These are phyloP conservation scores for Trachelus troglodyta DNA, from an alignment of 2,888 invertebrate species.

Conservation along the genomic window DNA sequence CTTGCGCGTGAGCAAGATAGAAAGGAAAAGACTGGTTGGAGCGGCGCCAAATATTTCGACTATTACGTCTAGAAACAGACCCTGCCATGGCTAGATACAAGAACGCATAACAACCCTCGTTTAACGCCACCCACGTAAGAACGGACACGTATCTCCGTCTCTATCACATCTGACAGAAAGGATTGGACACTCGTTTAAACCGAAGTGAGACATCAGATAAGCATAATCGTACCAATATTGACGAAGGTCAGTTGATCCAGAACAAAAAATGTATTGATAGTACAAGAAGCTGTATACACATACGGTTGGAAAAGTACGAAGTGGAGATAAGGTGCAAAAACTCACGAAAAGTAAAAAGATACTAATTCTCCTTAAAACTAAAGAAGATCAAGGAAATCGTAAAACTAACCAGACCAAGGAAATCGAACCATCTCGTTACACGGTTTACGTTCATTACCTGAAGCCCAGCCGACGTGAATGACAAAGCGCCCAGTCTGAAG, in stretches of 20 bases:
- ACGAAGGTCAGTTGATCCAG: not conserved
- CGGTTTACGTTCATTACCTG: not conserved
- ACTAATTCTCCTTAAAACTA: not conserved
- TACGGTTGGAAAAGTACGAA: not conserved
- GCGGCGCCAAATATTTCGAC: slow-evolving; percentile 37
- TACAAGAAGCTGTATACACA: not conserved
- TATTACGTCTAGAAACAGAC: slow-evolving; percentile 7
- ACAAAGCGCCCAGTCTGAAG: not conserved
- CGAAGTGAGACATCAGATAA: not conserved
- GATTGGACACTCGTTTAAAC: not conserved
- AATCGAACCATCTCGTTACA: not conserved
- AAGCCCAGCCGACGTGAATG: not conserved
- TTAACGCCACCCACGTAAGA: slow-evolving; percentile 1
- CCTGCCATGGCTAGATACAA: not conserved
- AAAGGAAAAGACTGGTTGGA: slow-evolving; percentile 40
- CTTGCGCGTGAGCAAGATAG: slow-evolving; percentile 14
- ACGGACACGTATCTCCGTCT: not conserved
- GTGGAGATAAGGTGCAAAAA: not conserved
- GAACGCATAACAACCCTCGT: not conserved
- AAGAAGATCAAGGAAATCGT: not conserved
- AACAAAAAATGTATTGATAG: not conserved
- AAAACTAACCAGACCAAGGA: too few relatives aligned
- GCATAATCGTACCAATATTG: not conserved
- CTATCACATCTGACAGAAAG: not conserved
- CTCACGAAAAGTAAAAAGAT: not conserved